These are phyloP conservation scores for Trachelus tabidus DNA, from an alignment of 2,888 invertebrate species.

Conservation along the genomic window DNA sequence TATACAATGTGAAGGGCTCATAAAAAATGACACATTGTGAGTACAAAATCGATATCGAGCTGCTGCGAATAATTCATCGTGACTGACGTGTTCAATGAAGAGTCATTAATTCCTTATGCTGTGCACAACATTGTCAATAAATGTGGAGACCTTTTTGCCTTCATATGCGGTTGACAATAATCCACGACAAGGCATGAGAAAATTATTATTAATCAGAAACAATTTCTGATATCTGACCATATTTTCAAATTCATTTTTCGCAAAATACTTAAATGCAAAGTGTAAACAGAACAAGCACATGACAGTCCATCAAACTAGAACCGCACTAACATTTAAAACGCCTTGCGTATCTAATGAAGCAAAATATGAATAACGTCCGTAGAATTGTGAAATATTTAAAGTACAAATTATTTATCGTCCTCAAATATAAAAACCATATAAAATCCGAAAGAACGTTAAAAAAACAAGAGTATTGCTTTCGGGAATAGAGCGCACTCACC, in stretches of 20 bases:
- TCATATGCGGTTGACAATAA: not conserved
- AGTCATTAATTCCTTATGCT: not conserved
- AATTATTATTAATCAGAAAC: not conserved
- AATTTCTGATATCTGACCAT: not conserved
- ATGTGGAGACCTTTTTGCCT: not conserved
- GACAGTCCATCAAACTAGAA: not conserved
- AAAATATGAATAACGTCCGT: not conserved
- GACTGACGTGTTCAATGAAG: not conserved
- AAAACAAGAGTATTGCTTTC: not conserved
- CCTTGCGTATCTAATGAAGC: not conserved
- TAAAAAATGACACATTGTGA: not conserved
- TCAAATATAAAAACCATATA: slow-evolving; percentile 10
- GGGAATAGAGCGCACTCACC: slow-evolving; percentile 70
- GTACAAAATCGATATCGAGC: not conserved
- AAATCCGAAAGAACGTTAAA: not conserved
- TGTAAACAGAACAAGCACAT: not conserved
- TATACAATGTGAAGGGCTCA: not conserved
- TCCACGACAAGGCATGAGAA: not conserved
- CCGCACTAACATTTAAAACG: not conserved
- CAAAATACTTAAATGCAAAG: not conserved
- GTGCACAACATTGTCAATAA: not conserved
- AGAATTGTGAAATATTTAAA: not conserved
- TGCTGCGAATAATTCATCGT: not conserved
- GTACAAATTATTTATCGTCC: not conserved
- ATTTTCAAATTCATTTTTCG: not conserved